Evolutionary conservation across 2,113 vertebrate genomes (phyloP), one percentile per base, ranked within the genome.

Genomic region (Sula dactylatra): DNA sequence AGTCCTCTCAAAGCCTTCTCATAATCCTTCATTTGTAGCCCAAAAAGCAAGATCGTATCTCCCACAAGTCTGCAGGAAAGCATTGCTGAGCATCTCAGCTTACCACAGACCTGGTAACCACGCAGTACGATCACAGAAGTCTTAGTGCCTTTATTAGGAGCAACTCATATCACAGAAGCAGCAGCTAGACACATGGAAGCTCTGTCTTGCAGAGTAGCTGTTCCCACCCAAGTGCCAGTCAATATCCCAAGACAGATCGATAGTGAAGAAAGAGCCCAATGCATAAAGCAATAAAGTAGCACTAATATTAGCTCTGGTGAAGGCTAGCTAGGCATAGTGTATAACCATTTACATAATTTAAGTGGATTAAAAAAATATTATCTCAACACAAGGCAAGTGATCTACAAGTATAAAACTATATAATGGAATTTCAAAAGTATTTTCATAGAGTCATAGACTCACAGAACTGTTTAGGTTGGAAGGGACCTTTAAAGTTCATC

Each of bases 11-110:
- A 56, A 62, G 44, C 14, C 19, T 67, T 61, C 72, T 80, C 66
- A 45, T 55, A 78, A 65, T 52, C 40, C 27, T 47, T 72, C 54
- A 34, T 34, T 69, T 77, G 14, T 55, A 21, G 4, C 34, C 7
- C 1, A 13, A 36, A 69, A 18, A 7, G 11, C 1, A 19, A 61
- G 47, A 44, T 26, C 0, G 0, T 49, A 17, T 38, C 70, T 76
- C 54, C 66, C 4, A 1, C 42, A 54, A 31, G 26, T 58, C 66
- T 82, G 52, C 26, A 70, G 71, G 29, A 81, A 86, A 59, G 47
- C 40, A 38, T 27, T 31, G 17, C 0, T 16, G 45, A 81, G 13
- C 9, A 45, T 20, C n/a, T 59, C 32, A 10, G 25, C 8, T 70
- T 40, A n/a, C 12, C 59, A 34, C 55, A 71, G 67, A 36, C 20